Conservation (phyloP, 1,140 invertebrate genomes). For the Trichogramma pretiosum region DNA sequence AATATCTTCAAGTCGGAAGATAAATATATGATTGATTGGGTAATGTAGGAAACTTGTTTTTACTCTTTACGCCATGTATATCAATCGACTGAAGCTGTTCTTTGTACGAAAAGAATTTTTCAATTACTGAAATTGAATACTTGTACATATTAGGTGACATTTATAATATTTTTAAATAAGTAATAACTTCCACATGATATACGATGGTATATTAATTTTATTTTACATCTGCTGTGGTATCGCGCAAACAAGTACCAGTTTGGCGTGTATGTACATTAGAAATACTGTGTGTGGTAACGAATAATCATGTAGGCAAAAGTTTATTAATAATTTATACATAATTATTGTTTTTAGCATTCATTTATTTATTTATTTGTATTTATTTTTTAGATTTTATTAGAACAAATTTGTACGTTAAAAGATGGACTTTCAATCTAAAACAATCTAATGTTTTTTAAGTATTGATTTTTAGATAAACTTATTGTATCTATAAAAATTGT, state of each 20-base stretch:
- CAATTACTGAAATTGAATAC: slow-evolving; percentile 21
- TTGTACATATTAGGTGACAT: slow-evolving; percentile 20
- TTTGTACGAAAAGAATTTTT: slow-evolving; percentile 13
- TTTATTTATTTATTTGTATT: neutral
- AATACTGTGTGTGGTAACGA: neutral
- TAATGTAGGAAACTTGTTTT: too few relatives aligned
- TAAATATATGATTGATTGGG: too few relatives aligned
- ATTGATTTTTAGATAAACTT: slow-evolving; percentile 15
- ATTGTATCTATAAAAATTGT: slow-evolving; percentile 9
- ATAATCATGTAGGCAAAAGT: slow-evolving; percentile 4
- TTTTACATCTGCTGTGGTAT: slow-evolving; percentile 7
- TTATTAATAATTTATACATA: slow-evolving; percentile 19
- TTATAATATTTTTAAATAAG: too few relatives aligned
- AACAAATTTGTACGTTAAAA: too few relatives aligned
- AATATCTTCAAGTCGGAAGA: too few relatives aligned
- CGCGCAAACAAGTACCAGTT: slow-evolving; percentile 3
- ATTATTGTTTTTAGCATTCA: neutral
- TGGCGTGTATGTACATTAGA: too few relatives aligned
- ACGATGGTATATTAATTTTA: too few relatives aligned
- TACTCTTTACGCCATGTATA: too few relatives aligned
- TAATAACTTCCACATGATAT: slow-evolving; percentile 8
- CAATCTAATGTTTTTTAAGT: slow-evolving; percentile 13
- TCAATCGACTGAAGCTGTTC: slow-evolving; percentile 5
- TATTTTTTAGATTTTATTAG: too few relatives aligned
- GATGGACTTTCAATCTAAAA: too few relatives aligned